Conservation (phyloP, 1,140 invertebrate species). For the Ylistrum balloti region DNA sequence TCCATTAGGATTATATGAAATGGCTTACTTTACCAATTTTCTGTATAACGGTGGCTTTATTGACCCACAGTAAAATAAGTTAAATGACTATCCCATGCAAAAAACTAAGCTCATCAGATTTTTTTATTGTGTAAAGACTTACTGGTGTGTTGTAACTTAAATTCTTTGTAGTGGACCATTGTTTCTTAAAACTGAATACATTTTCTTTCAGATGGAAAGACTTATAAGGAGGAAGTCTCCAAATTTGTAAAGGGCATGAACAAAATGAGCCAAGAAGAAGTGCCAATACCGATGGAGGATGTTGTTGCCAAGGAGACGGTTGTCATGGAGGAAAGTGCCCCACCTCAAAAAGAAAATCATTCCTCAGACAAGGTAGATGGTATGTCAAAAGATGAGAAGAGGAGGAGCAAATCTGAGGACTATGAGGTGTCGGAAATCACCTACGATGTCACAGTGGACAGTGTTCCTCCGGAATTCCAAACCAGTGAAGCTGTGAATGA, state of each 20-base stretch:
- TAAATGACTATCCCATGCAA: too few relatives aligned
- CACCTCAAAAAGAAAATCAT: background rate
- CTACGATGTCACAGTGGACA: slow-evolving; percentile 65
- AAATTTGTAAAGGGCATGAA: slow-evolving; percentile 73
- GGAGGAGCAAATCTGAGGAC: slow-evolving; percentile 42
- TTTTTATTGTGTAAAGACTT: too few relatives aligned
- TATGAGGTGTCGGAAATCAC: slow-evolving; percentile 71
- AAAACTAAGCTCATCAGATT: too few relatives aligned
- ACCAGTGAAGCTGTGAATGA: slow-evolving; percentile 52
- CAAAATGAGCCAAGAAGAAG: slow-evolving; percentile 54
- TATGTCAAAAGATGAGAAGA: slow-evolving; percentile 21
- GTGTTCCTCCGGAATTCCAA: slow-evolving; percentile 73
- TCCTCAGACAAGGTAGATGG: slow-evolving; percentile 45
- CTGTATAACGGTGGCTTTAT: too few relatives aligned
- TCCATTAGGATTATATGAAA: too few relatives aligned
- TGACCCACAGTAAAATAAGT: too few relatives aligned
- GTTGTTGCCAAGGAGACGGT: background rate
- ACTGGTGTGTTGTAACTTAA: too few relatives aligned
- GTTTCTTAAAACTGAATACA: background rate
- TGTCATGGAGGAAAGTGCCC: slow-evolving; percentile 27
- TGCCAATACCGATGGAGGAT: background rate
- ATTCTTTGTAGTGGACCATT: background rate
- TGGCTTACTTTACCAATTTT: too few relatives aligned
- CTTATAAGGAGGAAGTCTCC: slow-evolving; percentile 71
- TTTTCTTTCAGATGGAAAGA: slow-evolving; percentile 54